These are phyloP conservation scores for Oophaga sylvatica DNA, from an alignment of 2,797 vertebrate genomes.

Conservation along the genomic window DNA sequence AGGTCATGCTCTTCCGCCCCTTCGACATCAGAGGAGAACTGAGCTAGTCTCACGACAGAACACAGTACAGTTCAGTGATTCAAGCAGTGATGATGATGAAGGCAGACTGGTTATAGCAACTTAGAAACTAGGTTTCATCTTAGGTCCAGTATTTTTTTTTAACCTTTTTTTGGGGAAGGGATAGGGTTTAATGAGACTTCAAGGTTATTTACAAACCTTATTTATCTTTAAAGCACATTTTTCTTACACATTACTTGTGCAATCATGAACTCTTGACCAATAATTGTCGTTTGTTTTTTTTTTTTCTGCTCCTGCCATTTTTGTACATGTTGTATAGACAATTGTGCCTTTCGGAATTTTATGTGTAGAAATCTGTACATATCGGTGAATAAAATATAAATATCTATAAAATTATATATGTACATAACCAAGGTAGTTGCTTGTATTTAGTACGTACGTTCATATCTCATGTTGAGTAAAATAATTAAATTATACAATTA, in stretches of 20 bases:
- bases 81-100: conserved; percentile 94
- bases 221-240: conserved; percentile 94
- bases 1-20: conserved; percentile 59
- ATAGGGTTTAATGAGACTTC: conserved; percentile 77
- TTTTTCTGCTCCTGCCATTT: conserved; percentile 84
- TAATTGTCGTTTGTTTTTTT: conserved; percentile 77
- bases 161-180: conserved; percentile 19
- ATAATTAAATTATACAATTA: conserved; percentile 78
- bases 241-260: conserved; percentile 91
- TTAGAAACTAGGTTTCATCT: conserved; percentile 71
- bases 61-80: conserved; percentile 83
- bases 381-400: conserved; percentile 82
- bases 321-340: conserved; percentile 99
- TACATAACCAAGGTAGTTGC: conserved; percentile 86
- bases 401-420: conserved; percentile 79
- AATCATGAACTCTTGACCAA: conserved; percentile 96
- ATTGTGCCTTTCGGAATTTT: conserved; percentile 98
- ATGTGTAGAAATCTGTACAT: conserved; percentile 95
- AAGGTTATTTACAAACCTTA: conserved; percentile 82
- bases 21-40: conserved; percentile 67
- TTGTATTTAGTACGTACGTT: conserved; percentile 87
- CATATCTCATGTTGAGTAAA: conserved; percentile 84
- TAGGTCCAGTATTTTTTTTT: conserved; percentile 47
- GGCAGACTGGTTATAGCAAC: conserved; percentile 97
- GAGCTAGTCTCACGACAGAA: conserved; percentile 73